A percentile compares a stretch with the other conserved stretches of the same genome.
Evolutionary conservation across 2,888 invertebrate species (phyloP).

Genomic region (Melieria omissa): DNA sequence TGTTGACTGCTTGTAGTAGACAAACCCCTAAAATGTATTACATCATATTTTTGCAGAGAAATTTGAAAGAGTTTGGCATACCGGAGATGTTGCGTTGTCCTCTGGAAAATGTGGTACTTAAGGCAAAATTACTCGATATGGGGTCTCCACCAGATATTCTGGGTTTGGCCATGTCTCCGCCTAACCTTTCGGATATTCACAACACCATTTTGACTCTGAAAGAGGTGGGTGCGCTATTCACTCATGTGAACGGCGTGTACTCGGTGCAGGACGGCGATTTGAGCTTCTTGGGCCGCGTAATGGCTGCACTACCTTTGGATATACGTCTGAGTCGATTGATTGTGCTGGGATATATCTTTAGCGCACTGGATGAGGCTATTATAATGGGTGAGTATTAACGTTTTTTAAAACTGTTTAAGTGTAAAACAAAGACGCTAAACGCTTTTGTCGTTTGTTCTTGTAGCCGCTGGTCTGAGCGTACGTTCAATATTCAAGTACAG

Average conservation of each 20-base stretch:
- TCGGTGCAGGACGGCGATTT: slow-evolving; percentile 82
- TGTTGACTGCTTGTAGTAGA: not conserved
- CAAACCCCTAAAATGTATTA: not conserved
- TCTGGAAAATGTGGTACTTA: slow-evolving; percentile 81
- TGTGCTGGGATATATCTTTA: slow-evolving; percentile 86
- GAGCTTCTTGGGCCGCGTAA: slow-evolving; percentile 85
- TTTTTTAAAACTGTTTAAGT: not conserved
- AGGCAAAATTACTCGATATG: slow-evolving; percentile 84
- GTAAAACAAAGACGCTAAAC: not conserved
- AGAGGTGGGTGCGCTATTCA: slow-evolving; percentile 83
- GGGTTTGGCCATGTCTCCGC: slow-evolving; percentile 87
- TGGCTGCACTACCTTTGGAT: slow-evolving; percentile 86
- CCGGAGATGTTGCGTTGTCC: slow-evolving; percentile 88
- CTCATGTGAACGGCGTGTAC: slow-evolving; percentile 70
- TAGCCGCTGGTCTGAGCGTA: slow-evolving; percentile 84
- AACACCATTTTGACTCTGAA: slow-evolving; percentile 86
- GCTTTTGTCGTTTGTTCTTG: not conserved
- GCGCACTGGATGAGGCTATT: slow-evolving; percentile 83
- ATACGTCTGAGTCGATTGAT: slow-evolving; percentile 85
- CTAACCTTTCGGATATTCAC: slow-evolving; percentile 83
- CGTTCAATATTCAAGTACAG: slow-evolving; percentile 81
- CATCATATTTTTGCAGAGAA: slow-evolving; percentile 60
- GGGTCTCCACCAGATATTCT: slow-evolving; percentile 83
- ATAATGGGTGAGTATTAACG: slow-evolving; percentile 73
- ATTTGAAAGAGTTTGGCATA: slow-evolving; percentile 69